phyloP scores from a whole-genome alignment of 2,113 vertebrate species.

The Herpetotheres cachinnans region DNA sequence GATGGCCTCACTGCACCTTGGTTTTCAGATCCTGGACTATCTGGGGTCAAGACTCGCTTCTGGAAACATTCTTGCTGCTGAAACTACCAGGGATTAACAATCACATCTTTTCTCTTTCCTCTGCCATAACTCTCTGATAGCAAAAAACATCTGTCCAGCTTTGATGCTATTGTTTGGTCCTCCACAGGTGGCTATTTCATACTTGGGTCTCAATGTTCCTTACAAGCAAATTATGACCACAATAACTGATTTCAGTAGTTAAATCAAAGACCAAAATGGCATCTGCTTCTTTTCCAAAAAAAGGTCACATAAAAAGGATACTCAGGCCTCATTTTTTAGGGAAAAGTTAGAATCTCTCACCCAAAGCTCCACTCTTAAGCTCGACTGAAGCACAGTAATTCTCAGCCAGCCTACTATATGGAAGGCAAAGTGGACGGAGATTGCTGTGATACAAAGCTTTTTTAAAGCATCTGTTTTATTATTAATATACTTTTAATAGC shows the following conservation, averaged over 20 bases:
- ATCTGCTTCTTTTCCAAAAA: background rate
- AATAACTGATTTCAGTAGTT: background rate
- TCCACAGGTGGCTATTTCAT: background rate
- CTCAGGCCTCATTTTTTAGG: background rate
- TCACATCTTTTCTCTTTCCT: background rate
- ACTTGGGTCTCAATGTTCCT: background rate
- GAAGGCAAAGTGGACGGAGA: background rate
- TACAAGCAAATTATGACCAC: background rate
- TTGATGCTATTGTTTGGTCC: background rate
- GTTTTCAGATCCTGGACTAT: background rate
- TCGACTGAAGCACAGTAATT: background rate
- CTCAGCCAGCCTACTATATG: background rate
- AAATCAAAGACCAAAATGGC: background rate
- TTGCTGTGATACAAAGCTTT: background rate
- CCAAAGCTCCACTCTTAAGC: background rate
- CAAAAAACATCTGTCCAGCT: background rate
- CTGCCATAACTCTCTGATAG: background rate
- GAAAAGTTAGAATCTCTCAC: background rate
- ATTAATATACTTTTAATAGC: constrained; percentile 57
- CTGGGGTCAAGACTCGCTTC: background rate
- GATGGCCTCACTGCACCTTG: background rate
- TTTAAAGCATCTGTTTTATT: constrained; percentile 49
- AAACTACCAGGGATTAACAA: background rate
- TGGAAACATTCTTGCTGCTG: background rate
- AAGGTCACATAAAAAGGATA: background rate